Evolutionary conservation across 1,140 invertebrate species (phyloP).

Genomic region (Delia radicum): DNA sequence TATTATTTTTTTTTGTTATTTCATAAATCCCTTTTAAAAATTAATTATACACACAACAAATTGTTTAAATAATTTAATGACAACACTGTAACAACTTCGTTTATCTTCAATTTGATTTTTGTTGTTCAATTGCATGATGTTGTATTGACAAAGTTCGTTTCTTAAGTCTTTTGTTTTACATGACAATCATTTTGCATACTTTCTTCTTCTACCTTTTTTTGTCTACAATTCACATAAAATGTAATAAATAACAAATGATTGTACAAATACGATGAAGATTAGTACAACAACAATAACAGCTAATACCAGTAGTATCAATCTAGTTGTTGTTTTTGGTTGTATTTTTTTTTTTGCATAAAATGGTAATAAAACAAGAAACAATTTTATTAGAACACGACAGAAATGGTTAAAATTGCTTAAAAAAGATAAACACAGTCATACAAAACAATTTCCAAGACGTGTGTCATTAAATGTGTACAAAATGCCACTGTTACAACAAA

Average conservation of each 20-base stretch:
- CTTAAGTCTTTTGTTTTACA: constrained; percentile 50
- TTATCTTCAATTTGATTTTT: too few relatives aligned
- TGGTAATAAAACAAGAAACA: constrained; percentile 3
- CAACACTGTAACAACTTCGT: too few relatives aligned
- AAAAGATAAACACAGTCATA: background rate
- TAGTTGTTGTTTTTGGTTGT: background rate
- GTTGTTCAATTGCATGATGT: too few relatives aligned
- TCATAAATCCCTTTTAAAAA: too few relatives aligned
- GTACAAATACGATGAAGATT: background rate
- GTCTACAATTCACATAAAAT: constrained; percentile 2
- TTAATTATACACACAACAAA: too few relatives aligned
- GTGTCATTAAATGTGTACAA: background rate
- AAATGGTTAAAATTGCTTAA: background rate
- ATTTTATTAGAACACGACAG: constrained; percentile 22
- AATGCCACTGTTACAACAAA: background rate
- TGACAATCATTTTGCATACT: background rate
- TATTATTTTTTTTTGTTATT: too few relatives aligned
- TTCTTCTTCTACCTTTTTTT: constrained; percentile 1
- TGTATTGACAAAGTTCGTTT: constrained; percentile 43
- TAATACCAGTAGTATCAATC: background rate
- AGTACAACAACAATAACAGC: background rate
- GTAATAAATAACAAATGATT: constrained; percentile 18
- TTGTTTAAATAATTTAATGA: too few relatives aligned
- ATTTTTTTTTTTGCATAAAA: constrained; percentile 2
- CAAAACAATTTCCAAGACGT: background rate